These are phyloP conservation scores for Colletes latitarsis DNA, from an alignment of 1,140 invertebrate genomes.

Conservation along the genomic window DNA sequence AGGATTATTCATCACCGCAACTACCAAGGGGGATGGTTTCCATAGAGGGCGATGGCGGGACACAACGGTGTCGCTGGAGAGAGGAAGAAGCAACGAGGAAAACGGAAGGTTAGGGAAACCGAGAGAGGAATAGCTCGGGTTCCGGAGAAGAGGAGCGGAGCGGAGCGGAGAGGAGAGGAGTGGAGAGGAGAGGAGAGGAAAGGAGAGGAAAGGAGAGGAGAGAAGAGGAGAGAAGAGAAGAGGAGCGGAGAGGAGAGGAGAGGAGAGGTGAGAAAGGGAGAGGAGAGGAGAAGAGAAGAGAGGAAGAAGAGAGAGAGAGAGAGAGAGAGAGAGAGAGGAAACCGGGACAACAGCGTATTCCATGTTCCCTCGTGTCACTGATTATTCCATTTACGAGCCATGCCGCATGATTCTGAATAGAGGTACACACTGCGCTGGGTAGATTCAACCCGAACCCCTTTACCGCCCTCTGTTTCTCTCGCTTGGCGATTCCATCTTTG, in stretches of 20 bases:
- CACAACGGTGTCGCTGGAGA: conserved; percentile 29
- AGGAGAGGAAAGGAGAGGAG: no score
- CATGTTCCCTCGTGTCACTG: conserved; percentile 75
- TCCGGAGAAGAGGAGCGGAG: no score
- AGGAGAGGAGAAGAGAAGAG: no score
- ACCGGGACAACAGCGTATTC: conserved; percentile 67
- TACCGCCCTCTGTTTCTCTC: conserved; percentile 38
- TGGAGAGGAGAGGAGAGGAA: no score
- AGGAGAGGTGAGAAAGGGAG: no score
- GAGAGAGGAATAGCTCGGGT: conserved; percentile 39
- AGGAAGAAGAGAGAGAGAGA: no score
- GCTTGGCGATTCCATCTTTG: neutral
- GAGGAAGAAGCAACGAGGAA: conserved; percentile 45
- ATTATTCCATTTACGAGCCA: conserved; percentile 77
- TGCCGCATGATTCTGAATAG: conserved; percentile 75
- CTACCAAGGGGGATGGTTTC: conserved; percentile 68
- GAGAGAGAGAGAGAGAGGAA: conserved; percentile 31
- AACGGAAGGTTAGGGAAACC: conserved; percentile 55
- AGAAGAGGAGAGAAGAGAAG: no score
- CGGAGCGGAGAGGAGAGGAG: neutral
- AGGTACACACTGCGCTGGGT: conserved; percentile 61
- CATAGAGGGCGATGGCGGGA: conserved; percentile 49
- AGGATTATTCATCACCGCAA: conserved; percentile 78
- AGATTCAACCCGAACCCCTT: conserved; percentile 48
- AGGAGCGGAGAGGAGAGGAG: neutral